Evolutionary conservation across 1,140 invertebrate genomes (phyloP).

Genomic region (Trichoplusia ni): DNA sequence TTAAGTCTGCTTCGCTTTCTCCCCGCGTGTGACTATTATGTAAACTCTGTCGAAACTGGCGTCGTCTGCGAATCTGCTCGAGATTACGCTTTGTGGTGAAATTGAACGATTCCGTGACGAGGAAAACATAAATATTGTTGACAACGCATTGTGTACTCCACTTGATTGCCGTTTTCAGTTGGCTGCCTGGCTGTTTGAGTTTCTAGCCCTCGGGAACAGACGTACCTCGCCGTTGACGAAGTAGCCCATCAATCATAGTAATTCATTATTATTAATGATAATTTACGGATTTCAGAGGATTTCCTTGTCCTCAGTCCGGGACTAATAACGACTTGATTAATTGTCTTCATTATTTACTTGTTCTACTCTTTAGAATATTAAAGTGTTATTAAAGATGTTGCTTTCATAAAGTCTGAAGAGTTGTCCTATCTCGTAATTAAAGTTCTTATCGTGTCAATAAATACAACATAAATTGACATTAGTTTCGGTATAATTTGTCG

Average conservation of each 20-base stretch:
- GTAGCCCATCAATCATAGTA: conserved; percentile 3
- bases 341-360: conserved; percentile 5
- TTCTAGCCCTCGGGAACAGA: background rate
- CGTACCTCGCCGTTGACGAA: background rate
- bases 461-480: too few species aligned
- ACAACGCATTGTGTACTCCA: conserved; percentile 9
- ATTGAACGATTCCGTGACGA: conserved; percentile 1
- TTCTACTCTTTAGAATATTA: background rate
- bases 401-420: background rate
- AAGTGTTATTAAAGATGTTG: background rate
- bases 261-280: conserved; percentile 19
- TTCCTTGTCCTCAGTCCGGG: conserved; percentile 1
- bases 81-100: conserved; percentile 22
- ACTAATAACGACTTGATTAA: conserved; percentile 13
- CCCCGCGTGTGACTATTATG: conserved; percentile 32
- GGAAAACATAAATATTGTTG: conserved; percentile 2
- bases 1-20: conserved; percentile 34
- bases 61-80: conserved; percentile 25
- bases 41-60: conserved; percentile 34
- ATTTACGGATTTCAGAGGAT: conserved; percentile 9
- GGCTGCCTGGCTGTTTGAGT: too few species aligned
- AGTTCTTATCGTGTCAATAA: too few species aligned
- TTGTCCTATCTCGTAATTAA: background rate
- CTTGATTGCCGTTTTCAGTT: too few species aligned
- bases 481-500: too few species aligned